Base-by-base conservation (phyloP, 2,113 vertebrate species). In the Otis tarda region DNA sequence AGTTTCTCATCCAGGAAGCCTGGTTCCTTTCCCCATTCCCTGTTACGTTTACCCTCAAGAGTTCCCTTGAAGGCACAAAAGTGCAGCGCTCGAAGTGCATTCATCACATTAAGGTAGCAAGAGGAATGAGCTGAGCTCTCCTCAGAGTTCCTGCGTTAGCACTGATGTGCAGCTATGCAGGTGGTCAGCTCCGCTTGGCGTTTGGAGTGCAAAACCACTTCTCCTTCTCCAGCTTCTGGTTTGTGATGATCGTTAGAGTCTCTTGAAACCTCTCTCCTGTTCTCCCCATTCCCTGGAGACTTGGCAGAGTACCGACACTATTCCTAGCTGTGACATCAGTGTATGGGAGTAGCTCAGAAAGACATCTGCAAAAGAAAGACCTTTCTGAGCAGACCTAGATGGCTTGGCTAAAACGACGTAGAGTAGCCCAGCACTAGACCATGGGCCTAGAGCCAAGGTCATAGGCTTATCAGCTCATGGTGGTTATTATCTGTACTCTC, bases 21-120 rank as follows among this genome's bases (percentile, higher is more conserved):
- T 69, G 63, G 18, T 71, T 82, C 7, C 33, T 82, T 67, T 71
- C n/a, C 70, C 57, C 33, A 15, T 67, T 45, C 30, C 10, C 31
- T 33, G 3, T 74, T 68, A 24, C 6, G 23, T 79, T 82, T 37
- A n/a, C 8, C 37, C 49, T 90, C 22, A 12, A 5, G 92, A 50
- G 41, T 68, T 87, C 33, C n/a, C 39, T 23, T 18, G 39, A 37
- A 68, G 43, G 20, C 67, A 43, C 24, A n/a, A 7, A 78, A 75
- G 41, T 25, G 37, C 82, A 45, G 21, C 56, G 52, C 7, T 63
- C 18, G 33, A 52, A n/a, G 43, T 63, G 3, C 60, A 24, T 37
- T 10, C 1, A 0, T 50, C 55, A 33, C 0, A 0, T 47, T 19
- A 14, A 41, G 18, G 64, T 10, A 68, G 14, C 39, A 22, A 1